Base-by-base conservation (phyloP, 2,888 invertebrate species). In the Thalpophila matura region DNA sequence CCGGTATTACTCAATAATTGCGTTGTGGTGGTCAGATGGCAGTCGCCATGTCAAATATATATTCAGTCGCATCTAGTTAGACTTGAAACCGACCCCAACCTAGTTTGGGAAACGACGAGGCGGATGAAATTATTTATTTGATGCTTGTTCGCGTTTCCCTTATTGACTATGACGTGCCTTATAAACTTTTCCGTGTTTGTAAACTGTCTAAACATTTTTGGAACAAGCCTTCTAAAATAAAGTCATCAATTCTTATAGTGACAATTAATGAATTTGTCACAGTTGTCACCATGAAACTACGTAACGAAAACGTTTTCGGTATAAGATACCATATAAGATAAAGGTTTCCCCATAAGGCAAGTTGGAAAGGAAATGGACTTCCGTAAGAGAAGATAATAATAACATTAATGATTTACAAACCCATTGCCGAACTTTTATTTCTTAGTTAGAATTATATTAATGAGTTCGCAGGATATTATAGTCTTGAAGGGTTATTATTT, bases 361-460 rank as follows among this genome's bases (percentile, higher is more conserved):
- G 68, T 45, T 4, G 42, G 26, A 40, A 49, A 71, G 74, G 74
- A 74, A 74, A 71, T 56, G 71, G 31, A 71, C 70, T 69, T 74
- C 71, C 71, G 69, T 24, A 46, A 37, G 7, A 12, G 29, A 67
- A 38, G 35, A 51, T 74, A 69, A 37, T 60, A 33, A 22, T 46
- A n/a, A 74, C 16, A 54, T 51, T 37, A 50, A 38, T 68, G 33
- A 60, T 33, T 42, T 14, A 53, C 33, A 51, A 38, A 54, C 45
- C 24, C 26, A 35, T 56, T 49, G 2, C 6, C 5, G 37, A 18
- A 35, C 18, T 27, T 49, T 35, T 27, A 45, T 40, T 38, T 29
- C 12, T 38, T 40, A 40, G 40, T 20, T 12, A 7, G 12, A 45
- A 16, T 26, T n/a, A 9, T 24, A 24, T 26, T 16, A 29, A 12